Percentiles rank a stretch among this genome's conserved stretches.
Conservation (phyloP, 2,888 invertebrate genomes). For the Pristionchus entomophagus region DNA sequence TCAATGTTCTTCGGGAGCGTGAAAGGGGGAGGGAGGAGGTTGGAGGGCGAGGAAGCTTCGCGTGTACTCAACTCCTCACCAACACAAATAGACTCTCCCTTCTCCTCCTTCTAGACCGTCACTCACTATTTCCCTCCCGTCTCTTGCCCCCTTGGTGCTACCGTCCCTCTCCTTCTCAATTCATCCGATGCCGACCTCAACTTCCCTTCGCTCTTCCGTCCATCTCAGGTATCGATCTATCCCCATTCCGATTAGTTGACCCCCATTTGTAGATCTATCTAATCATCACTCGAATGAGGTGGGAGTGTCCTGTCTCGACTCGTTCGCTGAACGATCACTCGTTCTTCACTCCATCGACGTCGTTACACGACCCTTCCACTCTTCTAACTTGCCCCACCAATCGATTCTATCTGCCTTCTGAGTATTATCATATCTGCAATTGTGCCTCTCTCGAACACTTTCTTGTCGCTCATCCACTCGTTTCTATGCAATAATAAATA, state of each 20-base stretch:
- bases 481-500: constrained; percentile 37
- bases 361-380: constrained; percentile 35
- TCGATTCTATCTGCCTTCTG: constrained; percentile 43
- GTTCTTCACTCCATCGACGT: not conserved
- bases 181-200: not conserved
- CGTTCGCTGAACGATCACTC: constrained; percentile 16
- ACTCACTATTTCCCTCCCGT: no score
- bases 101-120: constrained; percentile 17
- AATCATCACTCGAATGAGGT: constrained; percentile 9
- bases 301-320: constrained; percentile 42
- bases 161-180: constrained; percentile 19
- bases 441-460: constrained; percentile 29
- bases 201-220: not conserved
- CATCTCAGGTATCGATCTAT: constrained; percentile 11
- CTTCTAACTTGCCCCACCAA: constrained; percentile 20
- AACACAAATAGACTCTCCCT: constrained; percentile 46
- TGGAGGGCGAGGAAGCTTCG: constrained; percentile 42
- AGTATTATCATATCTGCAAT: constrained; percentile 32
- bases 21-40: constrained; percentile 18
- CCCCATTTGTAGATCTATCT: constrained; percentile 30
- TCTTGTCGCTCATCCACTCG: constrained; percentile 8
- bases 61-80: constrained; percentile 48
- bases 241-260: not conserved
- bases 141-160: constrained; percentile 36
- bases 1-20: constrained; percentile 36